phyloP scores from a whole-genome alignment of 2,888 invertebrate species.

The Athalia circularis region DNA sequence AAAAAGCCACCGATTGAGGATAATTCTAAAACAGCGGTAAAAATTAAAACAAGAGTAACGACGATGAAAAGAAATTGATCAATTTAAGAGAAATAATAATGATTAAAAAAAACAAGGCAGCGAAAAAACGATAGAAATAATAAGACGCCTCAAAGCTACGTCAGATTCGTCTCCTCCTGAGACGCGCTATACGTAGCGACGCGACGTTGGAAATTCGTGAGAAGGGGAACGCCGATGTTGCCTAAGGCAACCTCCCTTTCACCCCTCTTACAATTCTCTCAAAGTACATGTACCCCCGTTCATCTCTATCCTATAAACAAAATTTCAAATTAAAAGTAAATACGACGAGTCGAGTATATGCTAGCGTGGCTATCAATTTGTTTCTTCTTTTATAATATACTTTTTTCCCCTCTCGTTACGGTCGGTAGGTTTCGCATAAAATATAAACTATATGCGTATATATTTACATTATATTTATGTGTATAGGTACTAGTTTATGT shows the following conservation, averaged over 20 bases:
- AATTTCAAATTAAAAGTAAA: slow-evolving; percentile 41
- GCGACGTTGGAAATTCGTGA: background rate
- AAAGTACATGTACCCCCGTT: slow-evolving; percentile 13
- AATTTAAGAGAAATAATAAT: no score
- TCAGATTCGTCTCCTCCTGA: no score
- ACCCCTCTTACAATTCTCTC: background rate
- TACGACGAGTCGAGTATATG: slow-evolving; percentile 8
- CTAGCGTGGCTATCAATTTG: slow-evolving; percentile 14
- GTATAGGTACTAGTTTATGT: background rate
- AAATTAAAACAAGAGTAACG: no score
- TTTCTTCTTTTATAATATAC: background rate
- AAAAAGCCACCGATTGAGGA: no score
- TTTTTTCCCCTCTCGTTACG: background rate
- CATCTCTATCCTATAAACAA: slow-evolving; percentile 29
- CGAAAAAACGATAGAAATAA: no score
- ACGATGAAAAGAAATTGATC: no score
- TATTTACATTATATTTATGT: slow-evolving; percentile 34
- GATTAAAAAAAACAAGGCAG: no score
- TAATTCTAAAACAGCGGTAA: no score
- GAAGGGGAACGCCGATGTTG: background rate
- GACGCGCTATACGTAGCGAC: no score
- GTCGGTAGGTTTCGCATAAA: slow-evolving; percentile 18
- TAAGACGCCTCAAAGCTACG: no score
- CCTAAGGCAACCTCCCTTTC: background rate
- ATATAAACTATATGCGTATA: slow-evolving; percentile 16